Evolutionary conservation across 2,888 invertebrate genomes (phyloP).

Genomic region (Acanthosepion lycidas): DNA sequence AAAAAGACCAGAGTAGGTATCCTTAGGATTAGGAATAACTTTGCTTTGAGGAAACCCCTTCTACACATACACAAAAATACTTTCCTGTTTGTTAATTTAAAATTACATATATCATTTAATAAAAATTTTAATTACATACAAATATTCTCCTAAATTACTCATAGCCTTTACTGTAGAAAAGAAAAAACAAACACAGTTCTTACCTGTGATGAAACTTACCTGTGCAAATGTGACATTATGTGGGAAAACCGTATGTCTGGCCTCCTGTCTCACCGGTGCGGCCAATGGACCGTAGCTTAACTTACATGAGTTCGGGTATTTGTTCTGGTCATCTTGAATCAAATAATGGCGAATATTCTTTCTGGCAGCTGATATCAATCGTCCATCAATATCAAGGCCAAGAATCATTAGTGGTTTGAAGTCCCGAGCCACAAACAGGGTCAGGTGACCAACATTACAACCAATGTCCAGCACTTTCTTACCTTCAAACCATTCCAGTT

Average conservation of each 20-base stretch:
- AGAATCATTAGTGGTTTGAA: conserved; percentile 87
- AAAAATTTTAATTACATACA: too few species aligned
- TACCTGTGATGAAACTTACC: conserved; percentile 78
- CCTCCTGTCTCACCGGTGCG: conserved; percentile 63
- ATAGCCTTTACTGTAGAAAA: not conserved
- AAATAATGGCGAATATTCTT: conserved; percentile 84
- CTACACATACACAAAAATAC: too few species aligned
- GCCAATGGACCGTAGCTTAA: conserved; percentile 88
- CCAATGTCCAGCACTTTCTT: conserved; percentile 97
- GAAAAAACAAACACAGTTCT: not conserved
- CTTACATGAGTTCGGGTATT: conserved; percentile 91
- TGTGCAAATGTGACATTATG: conserved; percentile 91
- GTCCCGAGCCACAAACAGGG: conserved; percentile 90
- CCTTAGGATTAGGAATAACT: too few species aligned
- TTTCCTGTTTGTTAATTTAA: too few species aligned
- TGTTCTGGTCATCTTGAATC: conserved; percentile 62
- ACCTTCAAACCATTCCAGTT: conserved; percentile 87
- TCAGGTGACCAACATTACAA: conserved; percentile 97
- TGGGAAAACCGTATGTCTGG: conserved; percentile 80
- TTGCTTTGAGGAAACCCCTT: too few species aligned
- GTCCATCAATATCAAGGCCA: conserved; percentile 95
- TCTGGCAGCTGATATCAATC: conserved; percentile 85
- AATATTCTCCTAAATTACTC: too few species aligned
- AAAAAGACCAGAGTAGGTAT: too few species aligned
- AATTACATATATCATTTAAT: too few species aligned